phyloP scores from a whole-genome alignment of 2,888 invertebrate species.

The Andrena dorsata region DNA sequence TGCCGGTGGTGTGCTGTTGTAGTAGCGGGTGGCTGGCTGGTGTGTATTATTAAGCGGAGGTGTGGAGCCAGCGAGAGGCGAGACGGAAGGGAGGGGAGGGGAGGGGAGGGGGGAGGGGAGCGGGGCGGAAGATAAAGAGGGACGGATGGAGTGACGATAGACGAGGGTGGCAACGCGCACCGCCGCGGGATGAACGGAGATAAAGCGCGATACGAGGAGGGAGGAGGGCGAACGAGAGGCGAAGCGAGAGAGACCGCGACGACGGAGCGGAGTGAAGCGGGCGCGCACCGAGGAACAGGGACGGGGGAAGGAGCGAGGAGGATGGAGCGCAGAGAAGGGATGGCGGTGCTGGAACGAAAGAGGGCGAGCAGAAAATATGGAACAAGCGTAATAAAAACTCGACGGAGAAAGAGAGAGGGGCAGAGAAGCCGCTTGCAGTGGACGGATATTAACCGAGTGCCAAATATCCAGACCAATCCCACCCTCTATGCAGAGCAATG shows the following conservation, averaged over 20 bases:
- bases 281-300: slow-evolving; percentile 24
- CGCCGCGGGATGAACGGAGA: slow-evolving; percentile 53
- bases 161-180: slow-evolving; percentile 48
- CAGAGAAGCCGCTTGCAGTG: slow-evolving; percentile 56
- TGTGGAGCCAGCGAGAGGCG: slow-evolving; percentile 70
- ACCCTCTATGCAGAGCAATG: not conserved
- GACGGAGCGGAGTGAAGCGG: slow-evolving; percentile 54
- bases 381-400: slow-evolving; percentile 72
- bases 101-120: not conserved
- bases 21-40: slow-evolving; percentile 75
- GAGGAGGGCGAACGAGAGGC: slow-evolving; percentile 57
- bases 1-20: slow-evolving; percentile 74
- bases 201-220: slow-evolving; percentile 34
- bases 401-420: slow-evolving; percentile 44
- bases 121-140: slow-evolving; percentile 50
- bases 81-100: slow-evolving; percentile 1
- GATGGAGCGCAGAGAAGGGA: slow-evolving; percentile 37
- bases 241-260: slow-evolving; percentile 45
- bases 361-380: slow-evolving; percentile 70
- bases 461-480: not conserved
- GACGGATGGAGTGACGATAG: slow-evolving; percentile 55
- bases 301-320: slow-evolving; percentile 33
- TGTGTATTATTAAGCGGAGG: slow-evolving; percentile 80
- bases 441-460: slow-evolving; percentile 52
- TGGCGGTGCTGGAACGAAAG: slow-evolving; percentile 47